These are phyloP conservation scores for Chrysomela aeneicollis DNA, from an alignment of 2,888 invertebrate species.

Conservation along the genomic window DNA sequence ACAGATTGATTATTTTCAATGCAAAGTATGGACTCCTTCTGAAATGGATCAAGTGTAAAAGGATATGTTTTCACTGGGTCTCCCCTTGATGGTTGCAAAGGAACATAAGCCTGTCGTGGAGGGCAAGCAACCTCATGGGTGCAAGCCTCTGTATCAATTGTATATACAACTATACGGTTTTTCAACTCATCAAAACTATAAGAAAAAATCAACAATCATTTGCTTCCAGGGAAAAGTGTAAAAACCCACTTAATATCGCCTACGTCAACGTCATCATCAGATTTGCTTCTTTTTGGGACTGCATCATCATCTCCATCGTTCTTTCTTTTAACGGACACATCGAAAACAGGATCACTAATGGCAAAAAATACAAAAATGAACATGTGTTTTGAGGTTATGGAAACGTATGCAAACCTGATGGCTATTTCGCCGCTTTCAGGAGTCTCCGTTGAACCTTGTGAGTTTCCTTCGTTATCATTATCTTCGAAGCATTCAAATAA, in stretches of 20 bases:
- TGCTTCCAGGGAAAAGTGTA: neutral
- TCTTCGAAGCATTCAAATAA: constrained; percentile 60
- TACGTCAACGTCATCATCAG: constrained; percentile 54
- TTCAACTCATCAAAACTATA: constrained; percentile 76
- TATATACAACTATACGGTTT: constrained; percentile 86
- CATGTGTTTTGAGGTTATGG: constrained; percentile 48
- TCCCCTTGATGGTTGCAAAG: constrained; percentile 65
- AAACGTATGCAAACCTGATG: constrained; percentile 42
- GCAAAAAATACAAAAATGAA: constrained; percentile 26
- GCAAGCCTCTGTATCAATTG: constrained; percentile 91
- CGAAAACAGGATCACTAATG: constrained; percentile 21
- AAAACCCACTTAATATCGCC: constrained; percentile 56
- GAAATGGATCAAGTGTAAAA: constrained; percentile 97
- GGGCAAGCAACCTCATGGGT: constrained; percentile 97
- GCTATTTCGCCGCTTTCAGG: constrained; percentile 35
- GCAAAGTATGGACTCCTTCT: constrained; percentile 95
- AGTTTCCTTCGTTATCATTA: constrained; percentile 40
- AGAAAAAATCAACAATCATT: constrained; percentile 11
- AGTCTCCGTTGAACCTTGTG: constrained; percentile 34
- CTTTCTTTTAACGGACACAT: constrained; percentile 49
- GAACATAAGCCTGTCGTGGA: constrained; percentile 81
- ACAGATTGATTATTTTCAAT: constrained; percentile 98
- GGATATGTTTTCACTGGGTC: constrained; percentile 92
- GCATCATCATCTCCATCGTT: constrained; percentile 42
- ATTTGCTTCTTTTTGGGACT: constrained; percentile 51